Conservation (phyloP, 30 jellyfish, hydroid and myxozoan genomes). For the Haliclystus octoradiatus region DNA sequence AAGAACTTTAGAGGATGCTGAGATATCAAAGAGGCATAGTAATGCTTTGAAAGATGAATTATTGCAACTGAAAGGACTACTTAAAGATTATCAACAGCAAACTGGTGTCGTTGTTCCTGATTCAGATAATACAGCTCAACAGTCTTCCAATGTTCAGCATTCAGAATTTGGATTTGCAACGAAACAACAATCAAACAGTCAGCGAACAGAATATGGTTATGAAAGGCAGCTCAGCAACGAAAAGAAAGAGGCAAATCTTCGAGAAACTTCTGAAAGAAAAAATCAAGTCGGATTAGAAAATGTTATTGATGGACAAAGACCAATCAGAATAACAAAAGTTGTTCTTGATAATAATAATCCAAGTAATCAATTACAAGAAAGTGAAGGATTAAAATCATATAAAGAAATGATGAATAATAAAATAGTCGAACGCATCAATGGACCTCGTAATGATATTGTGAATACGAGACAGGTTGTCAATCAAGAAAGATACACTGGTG, state of each 20-base stretch:
- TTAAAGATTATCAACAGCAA: slow-evolving; percentile 4
- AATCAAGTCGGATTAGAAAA: background rate
- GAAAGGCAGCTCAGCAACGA: background rate
- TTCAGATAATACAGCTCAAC: slow-evolving; percentile 29
- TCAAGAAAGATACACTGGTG: slow-evolving; percentile 28
- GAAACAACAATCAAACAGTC: slow-evolving; percentile 19
- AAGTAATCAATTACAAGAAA: too few species aligned
- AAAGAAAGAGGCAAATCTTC: slow-evolving; percentile 6
- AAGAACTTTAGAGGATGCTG: slow-evolving; percentile 48
- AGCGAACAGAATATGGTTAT: slow-evolving; percentile 11
- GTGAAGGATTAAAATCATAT: background rate
- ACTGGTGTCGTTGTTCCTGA: slow-evolving; percentile 30
- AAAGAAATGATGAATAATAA: background rate
- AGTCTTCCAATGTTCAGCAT: slow-evolving; percentile 43
- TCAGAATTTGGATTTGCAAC: slow-evolving; percentile 46
- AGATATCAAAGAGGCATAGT: slow-evolving; percentile 21
- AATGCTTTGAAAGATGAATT: slow-evolving; percentile 35
- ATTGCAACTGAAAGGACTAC: slow-evolving; percentile 16
- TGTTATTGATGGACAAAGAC: background rate
- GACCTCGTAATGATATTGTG: background rate
- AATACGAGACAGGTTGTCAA: slow-evolving; percentile 9
- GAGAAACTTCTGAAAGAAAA: background rate
- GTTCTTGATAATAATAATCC: too few species aligned
- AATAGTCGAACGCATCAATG: background rate
- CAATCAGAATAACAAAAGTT: background rate